Evolutionary conservation across 2,797 vertebrate genomes (phyloP).

Genomic region (Graptemys geographica): DNA sequence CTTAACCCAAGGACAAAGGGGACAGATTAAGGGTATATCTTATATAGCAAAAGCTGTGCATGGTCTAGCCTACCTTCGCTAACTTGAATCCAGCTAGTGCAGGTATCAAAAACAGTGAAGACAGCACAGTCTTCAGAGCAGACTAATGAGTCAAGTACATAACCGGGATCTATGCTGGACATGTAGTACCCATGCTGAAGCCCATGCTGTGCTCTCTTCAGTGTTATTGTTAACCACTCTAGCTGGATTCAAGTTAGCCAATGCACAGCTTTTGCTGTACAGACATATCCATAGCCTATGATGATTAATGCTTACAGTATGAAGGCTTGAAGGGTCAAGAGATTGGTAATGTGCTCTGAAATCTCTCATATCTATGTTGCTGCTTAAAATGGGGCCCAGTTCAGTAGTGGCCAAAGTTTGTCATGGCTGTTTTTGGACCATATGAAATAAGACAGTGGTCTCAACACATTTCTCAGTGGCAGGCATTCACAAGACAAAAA

Average conservation of each 20-base stretch:
- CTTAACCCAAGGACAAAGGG: background rate
- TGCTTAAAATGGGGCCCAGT: background rate
- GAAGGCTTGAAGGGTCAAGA: background rate
- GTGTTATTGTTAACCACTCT: background rate
- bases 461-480: background rate
- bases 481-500: constrained; percentile 4
- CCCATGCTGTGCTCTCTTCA: background rate
- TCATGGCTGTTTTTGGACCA: fast-evolving
- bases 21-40: background rate
- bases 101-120: background rate
- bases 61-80: background rate
- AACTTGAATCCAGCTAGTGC: background rate
- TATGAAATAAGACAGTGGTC: background rate
- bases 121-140: background rate
- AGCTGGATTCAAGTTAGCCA: background rate
- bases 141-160: background rate
- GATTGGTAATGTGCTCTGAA: background rate
- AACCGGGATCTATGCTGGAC: background rate
- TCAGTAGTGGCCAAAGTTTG: background rate
- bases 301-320: background rate
- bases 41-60: background rate
- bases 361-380: background rate
- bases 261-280: background rate
- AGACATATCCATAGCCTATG: background rate
- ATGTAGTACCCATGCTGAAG: background rate